Percentiles rank a stretch among this genome's conserved stretches.
These are phyloP conservation scores for Urocolius indicus DNA, from an alignment of 2,113 vertebrate species.

Conservation along the genomic window DNA sequence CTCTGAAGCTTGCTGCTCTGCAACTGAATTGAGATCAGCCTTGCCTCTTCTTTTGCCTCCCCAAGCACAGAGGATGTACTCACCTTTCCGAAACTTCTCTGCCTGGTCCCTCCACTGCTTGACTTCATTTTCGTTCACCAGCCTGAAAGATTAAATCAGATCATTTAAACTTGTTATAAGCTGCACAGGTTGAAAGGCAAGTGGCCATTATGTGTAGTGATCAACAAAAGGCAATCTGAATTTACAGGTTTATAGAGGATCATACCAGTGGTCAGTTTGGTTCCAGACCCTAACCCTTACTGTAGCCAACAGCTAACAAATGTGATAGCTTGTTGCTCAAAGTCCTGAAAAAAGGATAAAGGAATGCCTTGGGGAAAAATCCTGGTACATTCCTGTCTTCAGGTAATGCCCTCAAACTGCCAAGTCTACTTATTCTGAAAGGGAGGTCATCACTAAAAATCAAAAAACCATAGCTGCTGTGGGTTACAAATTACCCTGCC, in stretches of 20 bases:
- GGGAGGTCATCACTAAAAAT: not conserved
- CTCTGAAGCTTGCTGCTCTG: not conserved
- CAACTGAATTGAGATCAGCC: not conserved
- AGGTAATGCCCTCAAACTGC: not conserved
- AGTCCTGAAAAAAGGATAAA: not conserved
- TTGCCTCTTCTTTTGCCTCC: not conserved
- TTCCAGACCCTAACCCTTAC: not conserved
- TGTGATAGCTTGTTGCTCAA: not conserved
- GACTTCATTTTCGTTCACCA: constrained; percentile 97
- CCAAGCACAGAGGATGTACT: not conserved
- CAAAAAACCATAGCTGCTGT: not conserved
- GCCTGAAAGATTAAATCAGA: constrained; percentile 76
- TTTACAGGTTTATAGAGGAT: not conserved
- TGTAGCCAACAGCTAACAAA: not conserved
- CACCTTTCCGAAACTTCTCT: constrained; percentile 97
- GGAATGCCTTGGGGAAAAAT: not conserved
- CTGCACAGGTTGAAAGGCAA: not conserved
- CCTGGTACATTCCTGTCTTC: not conserved
- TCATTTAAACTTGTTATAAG: not conserved
- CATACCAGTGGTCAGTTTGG: not conserved
- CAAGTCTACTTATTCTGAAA: not conserved
- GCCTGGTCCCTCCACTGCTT: constrained; percentile 96
- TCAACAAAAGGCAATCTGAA: not conserved
- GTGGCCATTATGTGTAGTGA: not conserved
- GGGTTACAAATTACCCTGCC: not conserved